Conservation (phyloP, 2,113 vertebrate species). For the Megalops atlanticus region DNA sequence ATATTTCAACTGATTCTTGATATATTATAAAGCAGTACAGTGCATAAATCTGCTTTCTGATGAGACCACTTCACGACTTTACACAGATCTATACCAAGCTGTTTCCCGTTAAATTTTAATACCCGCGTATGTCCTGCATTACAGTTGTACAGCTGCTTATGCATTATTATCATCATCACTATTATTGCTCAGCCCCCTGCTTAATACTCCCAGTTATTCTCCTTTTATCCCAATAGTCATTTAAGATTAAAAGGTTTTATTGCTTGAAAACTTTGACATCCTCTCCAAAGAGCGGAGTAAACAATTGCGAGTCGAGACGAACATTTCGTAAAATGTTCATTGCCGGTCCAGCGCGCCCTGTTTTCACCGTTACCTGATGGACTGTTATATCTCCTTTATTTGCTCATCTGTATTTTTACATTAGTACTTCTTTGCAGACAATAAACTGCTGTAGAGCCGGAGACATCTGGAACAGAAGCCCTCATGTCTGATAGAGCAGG, state of each 20-base stretch:
- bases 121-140: neutral
- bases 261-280: neutral
- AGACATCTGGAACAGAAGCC: neutral
- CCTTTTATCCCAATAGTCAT: neutral
- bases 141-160: neutral
- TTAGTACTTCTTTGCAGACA: slow-evolving; percentile 12
- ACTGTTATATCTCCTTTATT: neutral
- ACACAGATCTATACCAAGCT: neutral
- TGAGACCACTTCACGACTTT: neutral
- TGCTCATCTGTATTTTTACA: slow-evolving; percentile 11
- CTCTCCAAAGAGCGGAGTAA: neutral
- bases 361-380: neutral
- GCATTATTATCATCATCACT: no score
- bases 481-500: slow-evolving; percentile 9
- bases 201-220: no score
- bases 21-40: no score
- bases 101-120: neutral
- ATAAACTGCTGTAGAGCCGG: neutral
- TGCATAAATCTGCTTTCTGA: no score
- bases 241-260: neutral
- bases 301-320: no score
- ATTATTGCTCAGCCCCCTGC: no score
- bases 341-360: no score
- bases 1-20: neutral
- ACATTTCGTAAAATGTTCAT: no score